Evolutionary conservation across 2,888 invertebrate species (phyloP).

Genomic region (Bugula neritina): DNA sequence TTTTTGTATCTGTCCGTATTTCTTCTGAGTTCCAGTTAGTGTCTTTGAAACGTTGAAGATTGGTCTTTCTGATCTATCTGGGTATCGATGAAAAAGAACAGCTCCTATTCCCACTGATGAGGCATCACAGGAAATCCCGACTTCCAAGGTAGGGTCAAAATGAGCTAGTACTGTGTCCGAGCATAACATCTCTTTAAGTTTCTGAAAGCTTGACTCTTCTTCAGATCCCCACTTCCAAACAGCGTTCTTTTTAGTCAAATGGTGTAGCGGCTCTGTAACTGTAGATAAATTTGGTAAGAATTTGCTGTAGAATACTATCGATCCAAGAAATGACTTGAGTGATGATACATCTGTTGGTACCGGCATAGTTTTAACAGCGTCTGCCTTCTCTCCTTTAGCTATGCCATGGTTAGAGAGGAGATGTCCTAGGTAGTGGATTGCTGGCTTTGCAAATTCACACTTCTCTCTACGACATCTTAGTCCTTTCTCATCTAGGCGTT

Average conservation of each 20-base stretch:
- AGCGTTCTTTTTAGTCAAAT: constrained; percentile 28
- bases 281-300: constrained; percentile 30
- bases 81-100: constrained; percentile 31
- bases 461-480: constrained; percentile 27
- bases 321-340: constrained; percentile 29
- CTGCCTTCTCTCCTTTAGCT: not conserved
- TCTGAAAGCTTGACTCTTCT: constrained; percentile 23
- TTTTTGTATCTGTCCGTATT: constrained; percentile 31
- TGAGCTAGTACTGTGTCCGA: constrained; percentile 29
- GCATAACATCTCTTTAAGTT: constrained; percentile 27
- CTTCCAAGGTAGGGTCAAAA: constrained; percentile 29
- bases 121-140: constrained; percentile 32
- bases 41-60: constrained; percentile 30
- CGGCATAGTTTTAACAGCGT: constrained; percentile 26
- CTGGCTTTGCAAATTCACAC: constrained; percentile 28
- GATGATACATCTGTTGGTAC: constrained; percentile 27
- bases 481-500: constrained; percentile 30
- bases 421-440: constrained; percentile 27
- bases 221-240: constrained; percentile 28
- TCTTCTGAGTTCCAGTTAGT: constrained; percentile 27
- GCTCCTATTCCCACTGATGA: constrained; percentile 31
- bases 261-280: constrained; percentile 29
- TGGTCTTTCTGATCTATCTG: constrained; percentile 30
- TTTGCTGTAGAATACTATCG: constrained; percentile 30
- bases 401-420: constrained; percentile 1